Conservation (phyloP, 2,113 vertebrate genomes). For the Nyctibius bracteatus region DNA sequence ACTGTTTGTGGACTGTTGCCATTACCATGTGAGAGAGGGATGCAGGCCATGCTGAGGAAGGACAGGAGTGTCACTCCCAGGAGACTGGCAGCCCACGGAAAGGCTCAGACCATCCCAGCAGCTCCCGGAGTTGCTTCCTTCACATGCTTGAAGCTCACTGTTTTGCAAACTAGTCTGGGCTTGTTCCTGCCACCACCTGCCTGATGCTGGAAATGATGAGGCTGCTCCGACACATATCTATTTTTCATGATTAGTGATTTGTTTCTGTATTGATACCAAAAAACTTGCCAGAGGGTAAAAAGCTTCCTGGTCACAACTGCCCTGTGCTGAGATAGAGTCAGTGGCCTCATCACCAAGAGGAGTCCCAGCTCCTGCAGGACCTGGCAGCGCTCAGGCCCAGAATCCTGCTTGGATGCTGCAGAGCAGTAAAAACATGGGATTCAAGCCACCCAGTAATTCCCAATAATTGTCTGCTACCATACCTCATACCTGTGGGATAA, state of each 20-base stretch:
- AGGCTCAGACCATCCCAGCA: not conserved
- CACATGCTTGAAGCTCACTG: accelerated
- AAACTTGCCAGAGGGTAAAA: not conserved
- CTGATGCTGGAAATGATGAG: not conserved
- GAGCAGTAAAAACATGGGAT: not conserved
- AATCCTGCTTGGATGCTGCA: not conserved
- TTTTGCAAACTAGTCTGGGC: not conserved
- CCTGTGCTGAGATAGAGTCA: not conserved
- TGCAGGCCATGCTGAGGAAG: not conserved
- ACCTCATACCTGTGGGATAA: not conserved
- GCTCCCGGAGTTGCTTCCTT: not conserved
- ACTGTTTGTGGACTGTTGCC: not conserved
- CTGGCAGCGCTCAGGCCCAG: not conserved
- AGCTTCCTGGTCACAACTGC: not conserved
- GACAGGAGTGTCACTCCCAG: not conserved
- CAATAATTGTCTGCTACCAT: not conserved
- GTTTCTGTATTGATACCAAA: not conserved
- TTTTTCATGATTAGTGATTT: not conserved
- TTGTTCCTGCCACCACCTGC: not conserved
- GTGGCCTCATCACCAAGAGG: not conserved
- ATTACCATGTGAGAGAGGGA: not conserved
- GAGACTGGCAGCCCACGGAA: not conserved
- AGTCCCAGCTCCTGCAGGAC: not conserved
- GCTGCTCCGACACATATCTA: not conserved
- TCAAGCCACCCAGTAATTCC: not conserved